Evolutionary conservation across 2,797 vertebrate species (phyloP), one percentile per base, ranked within the genome.

Genomic region (Labroides dimidiatus): DNA sequence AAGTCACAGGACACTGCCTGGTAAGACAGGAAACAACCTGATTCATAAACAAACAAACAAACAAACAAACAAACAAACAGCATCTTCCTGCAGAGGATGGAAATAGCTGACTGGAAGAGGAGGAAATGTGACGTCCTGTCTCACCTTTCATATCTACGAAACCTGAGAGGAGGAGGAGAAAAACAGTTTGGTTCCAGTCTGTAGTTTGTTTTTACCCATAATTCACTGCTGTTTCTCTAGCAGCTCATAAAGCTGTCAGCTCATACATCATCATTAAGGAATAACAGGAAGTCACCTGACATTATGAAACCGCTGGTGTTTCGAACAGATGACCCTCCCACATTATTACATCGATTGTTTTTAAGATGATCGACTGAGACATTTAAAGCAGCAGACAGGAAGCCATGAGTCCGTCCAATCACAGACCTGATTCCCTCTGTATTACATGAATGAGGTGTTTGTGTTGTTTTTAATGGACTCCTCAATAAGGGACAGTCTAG

Each of bases 1-100:
- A 96, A 60, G 13, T 95, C 73, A 97, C 96, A 0, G 97, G 95
- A 60, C 86, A 93, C 48, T 99, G 98, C 66, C 76, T 95, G 95
- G 98, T 99, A 93, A 94, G 95, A 58, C n/a, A n/a, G n/a, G n/a
- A n/a, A n/a, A n/a, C n/a, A n/a, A n/a, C n/a, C n/a, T n/a, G n/a
- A n/a, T n/a, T 24, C 14, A 63, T 13, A 19, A 33, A 48, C 11
- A 47, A 14, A 21, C 12, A 10, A 21, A 47, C n/a, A 45, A 20
- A 3, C 12, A 45, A n/a, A 19, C 12, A 8, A 12, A n/a, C n/a
- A n/a, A n/a, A n/a, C n/a, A 44, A 44, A 8, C 9, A 45, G 17
- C 2, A 2, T 12, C n/a, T 19, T 12, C 20, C 1, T 19, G 19
- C 12, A 14, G n/a, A 45, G n/a, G n/a, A 45, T 7, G 8, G 2